These are phyloP conservation scores for Pachyrhynchus sulphureomaculatus DNA, from an alignment of 1,140 invertebrate genomes.

Conservation along the genomic window DNA sequence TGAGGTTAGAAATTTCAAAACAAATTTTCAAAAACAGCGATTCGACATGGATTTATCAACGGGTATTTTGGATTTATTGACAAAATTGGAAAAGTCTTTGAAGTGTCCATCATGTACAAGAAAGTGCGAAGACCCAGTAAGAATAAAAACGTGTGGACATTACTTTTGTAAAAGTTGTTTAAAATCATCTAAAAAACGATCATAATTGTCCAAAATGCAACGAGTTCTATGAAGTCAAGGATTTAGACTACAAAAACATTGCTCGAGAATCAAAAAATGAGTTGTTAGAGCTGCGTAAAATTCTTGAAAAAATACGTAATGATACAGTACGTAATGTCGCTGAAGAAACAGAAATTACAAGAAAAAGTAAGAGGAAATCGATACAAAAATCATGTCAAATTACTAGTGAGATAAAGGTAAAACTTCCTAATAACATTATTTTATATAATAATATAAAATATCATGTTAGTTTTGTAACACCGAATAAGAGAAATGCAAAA, in stretches of 20 bases:
- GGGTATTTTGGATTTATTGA: too few species aligned
- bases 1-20: too few species aligned
- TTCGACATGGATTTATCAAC: too few species aligned
- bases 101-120: constrained; percentile 17
- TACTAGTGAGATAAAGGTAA: background rate
- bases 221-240: constrained; percentile 10
- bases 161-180: constrained; percentile 32
- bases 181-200: constrained; percentile 1
- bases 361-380: background rate
- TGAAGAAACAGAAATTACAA: background rate
- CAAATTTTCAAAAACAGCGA: too few species aligned
- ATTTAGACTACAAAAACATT: constrained; percentile 28
- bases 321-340: background rate
- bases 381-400: background rate
- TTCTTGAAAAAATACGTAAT: constrained; percentile 4
- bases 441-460: constrained; percentile 22
- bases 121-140: constrained; percentile 16
- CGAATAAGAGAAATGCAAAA: constrained; percentile 53
- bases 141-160: constrained; percentile 32
- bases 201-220: constrained; percentile 32
- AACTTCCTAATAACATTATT: constrained; percentile 9
- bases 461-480: constrained; percentile 18
- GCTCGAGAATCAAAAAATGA: constrained; percentile 10
- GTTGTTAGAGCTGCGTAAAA: constrained; percentile 12
- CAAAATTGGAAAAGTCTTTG: constrained; percentile 8